phyloP scores from a whole-genome alignment of 2,888 invertebrate species.

The Cremastinae sp. region DNA sequence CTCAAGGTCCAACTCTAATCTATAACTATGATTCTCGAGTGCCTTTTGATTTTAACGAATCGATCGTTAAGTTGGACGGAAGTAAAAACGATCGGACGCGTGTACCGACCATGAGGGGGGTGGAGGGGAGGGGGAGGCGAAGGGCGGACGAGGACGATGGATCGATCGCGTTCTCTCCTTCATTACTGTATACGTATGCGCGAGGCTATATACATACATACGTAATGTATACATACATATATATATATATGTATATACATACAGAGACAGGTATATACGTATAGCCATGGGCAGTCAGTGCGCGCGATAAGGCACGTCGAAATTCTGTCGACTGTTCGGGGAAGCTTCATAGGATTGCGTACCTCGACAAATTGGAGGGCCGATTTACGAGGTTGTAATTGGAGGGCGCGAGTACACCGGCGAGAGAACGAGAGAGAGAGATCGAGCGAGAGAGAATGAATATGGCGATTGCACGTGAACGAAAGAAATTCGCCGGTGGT shows the following conservation, averaged over 20 bases:
- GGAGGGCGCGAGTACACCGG: constrained; percentile 59
- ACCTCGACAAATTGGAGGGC: constrained; percentile 70
- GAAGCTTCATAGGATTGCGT: constrained; percentile 52
- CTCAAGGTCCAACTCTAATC: constrained; percentile 10
- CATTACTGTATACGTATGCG: background rate
- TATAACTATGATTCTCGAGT: constrained; percentile 20
- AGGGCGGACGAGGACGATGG: background rate
- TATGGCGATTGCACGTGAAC: constrained; percentile 16
- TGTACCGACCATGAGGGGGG: too few species aligned
- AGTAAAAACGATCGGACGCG: constrained; percentile 10
- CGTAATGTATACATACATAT: background rate
- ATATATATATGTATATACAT: constrained; percentile 45
- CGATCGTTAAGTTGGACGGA: constrained; percentile 47
- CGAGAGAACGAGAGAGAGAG: constrained; percentile 15
- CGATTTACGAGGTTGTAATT: constrained; percentile 73
- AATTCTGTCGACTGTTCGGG: constrained; percentile 65
- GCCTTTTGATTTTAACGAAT: constrained; percentile 45
- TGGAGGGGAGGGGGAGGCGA: too few species aligned
- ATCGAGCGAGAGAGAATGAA: background rate
- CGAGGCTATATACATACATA: background rate
- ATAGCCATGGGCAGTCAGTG: constrained; percentile 50
- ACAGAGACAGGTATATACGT: constrained; percentile 8
- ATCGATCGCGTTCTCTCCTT: constrained; percentile 38
- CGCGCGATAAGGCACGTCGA: constrained; percentile 68
- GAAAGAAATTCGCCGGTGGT: constrained; percentile 54